Percentiles rank a stretch among this genome's conserved stretches.
phyloP scores from a whole-genome alignment of 64 coral and sea anemone genomes.

The Pachyseris speciosa region DNA sequence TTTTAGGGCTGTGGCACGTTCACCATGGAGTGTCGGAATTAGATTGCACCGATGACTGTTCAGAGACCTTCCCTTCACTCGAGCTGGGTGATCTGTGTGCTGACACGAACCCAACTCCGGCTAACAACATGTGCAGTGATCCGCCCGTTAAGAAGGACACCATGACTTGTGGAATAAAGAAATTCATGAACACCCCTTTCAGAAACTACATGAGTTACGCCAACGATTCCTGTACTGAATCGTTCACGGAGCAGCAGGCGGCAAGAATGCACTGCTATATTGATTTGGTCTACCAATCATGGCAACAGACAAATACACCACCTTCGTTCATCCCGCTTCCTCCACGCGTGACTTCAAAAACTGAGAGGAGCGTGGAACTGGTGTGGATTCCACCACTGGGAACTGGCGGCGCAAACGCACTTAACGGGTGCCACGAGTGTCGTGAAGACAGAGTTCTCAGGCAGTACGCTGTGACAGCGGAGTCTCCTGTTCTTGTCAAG shows the following conservation, averaged over 20 bases:
- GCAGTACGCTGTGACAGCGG: conserved; percentile 85
- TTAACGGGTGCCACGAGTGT: conserved; percentile 91
- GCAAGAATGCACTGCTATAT: conserved; percentile 98
- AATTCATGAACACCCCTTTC: conserved; percentile 74
- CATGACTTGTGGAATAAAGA: conserved; percentile 45
- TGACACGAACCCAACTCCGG: conserved; percentile 92
- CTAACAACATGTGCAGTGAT: conserved; percentile 66
- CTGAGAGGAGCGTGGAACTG: conserved; percentile 43
- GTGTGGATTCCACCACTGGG: conserved; percentile 93
- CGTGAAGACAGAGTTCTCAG: conserved; percentile 82
- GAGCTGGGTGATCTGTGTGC: conserved; percentile 96
- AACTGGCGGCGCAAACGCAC: conserved; percentile 85
- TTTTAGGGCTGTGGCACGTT: conserved; percentile 90
- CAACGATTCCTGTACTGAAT: conserved; percentile 80
- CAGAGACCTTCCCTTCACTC: conserved; percentile 87
- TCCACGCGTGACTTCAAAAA: conserved; percentile 76
- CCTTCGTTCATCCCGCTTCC: conserved; percentile 94
- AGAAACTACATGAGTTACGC: conserved; percentile 97
- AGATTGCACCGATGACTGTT: conserved; percentile 83
- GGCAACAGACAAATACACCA: conserved; percentile 68
- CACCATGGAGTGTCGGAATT: conserved; percentile 83
- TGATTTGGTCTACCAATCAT: conserved; percentile 91
- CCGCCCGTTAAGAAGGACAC: background rate
- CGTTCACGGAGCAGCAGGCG: conserved; percentile 85
- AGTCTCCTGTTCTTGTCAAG: conserved; percentile 55